phyloP scores from a whole-genome alignment of 92 coral and sea anemone species.

The Siderastrea radians region DNA sequence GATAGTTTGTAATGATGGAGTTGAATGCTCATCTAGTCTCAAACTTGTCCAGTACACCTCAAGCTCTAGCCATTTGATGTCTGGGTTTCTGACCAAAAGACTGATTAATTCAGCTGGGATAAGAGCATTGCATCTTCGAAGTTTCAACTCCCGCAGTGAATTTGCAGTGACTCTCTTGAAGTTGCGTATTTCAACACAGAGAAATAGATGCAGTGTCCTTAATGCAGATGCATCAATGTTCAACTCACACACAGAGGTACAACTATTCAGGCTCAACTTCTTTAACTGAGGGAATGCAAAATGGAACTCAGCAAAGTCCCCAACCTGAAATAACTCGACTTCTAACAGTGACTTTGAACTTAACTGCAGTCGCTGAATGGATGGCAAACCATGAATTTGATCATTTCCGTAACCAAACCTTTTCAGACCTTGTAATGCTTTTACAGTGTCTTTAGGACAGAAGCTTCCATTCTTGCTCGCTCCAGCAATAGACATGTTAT shows the following conservation, averaged over 20 bases:
- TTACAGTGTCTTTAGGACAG: conserved; percentile 65
- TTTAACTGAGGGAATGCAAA: conserved; percentile 65
- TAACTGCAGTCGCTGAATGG: conserved; percentile 67
- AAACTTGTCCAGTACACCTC: conserved; percentile 71
- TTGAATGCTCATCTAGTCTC: conserved; percentile 82
- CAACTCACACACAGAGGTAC: conserved; percentile 71
- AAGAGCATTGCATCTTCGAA: conserved; percentile 75
- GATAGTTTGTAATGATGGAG: conserved; percentile 77
- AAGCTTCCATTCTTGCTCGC: conserved; percentile 69
- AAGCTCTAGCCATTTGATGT: conserved; percentile 72
- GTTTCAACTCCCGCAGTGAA: conserved; percentile 69
- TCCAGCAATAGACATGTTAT: conserved; percentile 79
- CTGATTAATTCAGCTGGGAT: conserved; percentile 71
- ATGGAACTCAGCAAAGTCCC: conserved; percentile 81
- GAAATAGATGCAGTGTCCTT: conserved; percentile 64
- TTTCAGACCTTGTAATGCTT: conserved; percentile 54
- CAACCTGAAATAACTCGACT: conserved; percentile 78
- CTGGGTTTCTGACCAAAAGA: conserved; percentile 85
- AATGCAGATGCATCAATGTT: conserved; percentile 74
- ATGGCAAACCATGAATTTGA: conserved; percentile 86
- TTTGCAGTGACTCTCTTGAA: conserved; percentile 70
- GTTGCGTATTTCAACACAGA: conserved; percentile 81
- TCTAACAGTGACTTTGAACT: conserved; percentile 69
- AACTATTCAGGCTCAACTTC: conserved; percentile 61
- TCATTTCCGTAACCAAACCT: conserved; percentile 84